Evolutionary conservation across 2,888 invertebrate species (phyloP).

Genomic region (Mimachlamys varia): DNA sequence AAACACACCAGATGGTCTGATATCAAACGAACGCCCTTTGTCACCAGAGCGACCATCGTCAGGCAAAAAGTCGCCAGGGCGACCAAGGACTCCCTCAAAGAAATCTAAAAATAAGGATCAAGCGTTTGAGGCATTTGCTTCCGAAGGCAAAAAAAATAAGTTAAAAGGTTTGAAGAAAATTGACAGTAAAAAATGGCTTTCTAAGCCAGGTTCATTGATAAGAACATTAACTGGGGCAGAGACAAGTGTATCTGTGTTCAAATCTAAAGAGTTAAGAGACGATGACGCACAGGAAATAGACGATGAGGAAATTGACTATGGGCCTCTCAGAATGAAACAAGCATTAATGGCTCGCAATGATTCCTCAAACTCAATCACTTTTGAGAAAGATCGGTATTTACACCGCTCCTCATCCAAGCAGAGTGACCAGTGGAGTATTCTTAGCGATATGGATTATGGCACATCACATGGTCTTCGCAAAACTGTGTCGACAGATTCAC

Average conservation of each 20-base stretch:
- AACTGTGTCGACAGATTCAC: conserved; percentile 64
- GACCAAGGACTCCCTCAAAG: conserved; percentile 28
- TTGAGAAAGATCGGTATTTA: conserved; percentile 42
- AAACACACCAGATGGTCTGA: conserved; percentile 34
- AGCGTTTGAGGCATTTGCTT: conserved; percentile 59
- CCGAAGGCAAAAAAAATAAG: conserved; percentile 50
- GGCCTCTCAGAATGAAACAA: conserved; percentile 45
- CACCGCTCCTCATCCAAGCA: conserved; percentile 60
- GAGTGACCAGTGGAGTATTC: conserved; percentile 59
- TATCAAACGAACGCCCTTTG: not conserved
- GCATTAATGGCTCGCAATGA: conserved; percentile 55
- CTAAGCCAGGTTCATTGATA: conserved; percentile 62
- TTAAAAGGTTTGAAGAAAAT: conserved; percentile 57
- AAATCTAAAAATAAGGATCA: conserved; percentile 42
- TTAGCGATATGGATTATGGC: conserved; percentile 56
- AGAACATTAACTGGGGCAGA: conserved; percentile 63
- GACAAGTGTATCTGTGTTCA: conserved; percentile 63
- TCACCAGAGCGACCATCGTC: conserved; percentile 5
- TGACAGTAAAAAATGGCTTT: conserved; percentile 58
- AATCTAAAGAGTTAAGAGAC: conserved; percentile 60
- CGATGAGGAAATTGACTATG: conserved; percentile 65
- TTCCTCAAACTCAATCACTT: conserved; percentile 48
- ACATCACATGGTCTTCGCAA: conserved; percentile 59
- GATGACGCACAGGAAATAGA: conserved; percentile 62
- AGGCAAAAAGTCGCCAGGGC: conserved; percentile 32